Base-by-base conservation (phyloP, 2,797 vertebrate species). In the Bradypus variegatus region DNA sequence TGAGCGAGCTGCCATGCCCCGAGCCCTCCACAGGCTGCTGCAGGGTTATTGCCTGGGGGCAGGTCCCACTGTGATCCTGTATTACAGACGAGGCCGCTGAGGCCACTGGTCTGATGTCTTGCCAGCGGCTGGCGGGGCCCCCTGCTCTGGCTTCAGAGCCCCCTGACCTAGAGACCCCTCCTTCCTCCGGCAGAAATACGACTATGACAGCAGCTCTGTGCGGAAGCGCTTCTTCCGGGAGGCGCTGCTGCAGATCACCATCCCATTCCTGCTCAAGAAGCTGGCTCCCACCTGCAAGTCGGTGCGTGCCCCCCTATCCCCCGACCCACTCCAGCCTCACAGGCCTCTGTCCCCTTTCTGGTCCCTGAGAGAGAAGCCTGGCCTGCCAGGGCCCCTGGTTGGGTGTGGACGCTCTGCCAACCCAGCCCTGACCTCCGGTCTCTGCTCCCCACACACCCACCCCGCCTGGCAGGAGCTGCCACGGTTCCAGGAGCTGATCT, bases 141-240 rank as follows among this genome's bases (percentile, higher is more conserved):
- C 3, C 64, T 41, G 76, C 69, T 55, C 55, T 15, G 41, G 81
- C 38, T 67, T 25, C 13, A 1, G n/a, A 1, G 3, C 1, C 41
- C n/a, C 55, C 14, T 78, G 45, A 1, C 5, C 8, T 23, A 15
- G 58, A 55, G 53, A 58, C 16, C 27, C 15, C 27, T 70, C 13
- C 72, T 82, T 0, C 0, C 23, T 58, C 31, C 31, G 18, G 33
- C 97, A 99, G 99, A 99, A 99, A 97, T 99, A 98, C 0, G 99
- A 99, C 96, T 99, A 99, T 0, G 99, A 99, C 98, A 99, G 99
- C 97, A 99, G 99, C 97, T 98, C 98, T 0, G 98, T 99, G 94
- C 96, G 99, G 13, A 99, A 99, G 98, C 98, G 98, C 96, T 99
- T 99, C 97, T 99, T 99, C 97, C 98, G 98, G 95, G 99, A 99